These are phyloP conservation scores for Xiphorhynchus erythropygius DNA, from an alignment of 2,797 vertebrate genomes.

Conservation along the genomic window DNA sequence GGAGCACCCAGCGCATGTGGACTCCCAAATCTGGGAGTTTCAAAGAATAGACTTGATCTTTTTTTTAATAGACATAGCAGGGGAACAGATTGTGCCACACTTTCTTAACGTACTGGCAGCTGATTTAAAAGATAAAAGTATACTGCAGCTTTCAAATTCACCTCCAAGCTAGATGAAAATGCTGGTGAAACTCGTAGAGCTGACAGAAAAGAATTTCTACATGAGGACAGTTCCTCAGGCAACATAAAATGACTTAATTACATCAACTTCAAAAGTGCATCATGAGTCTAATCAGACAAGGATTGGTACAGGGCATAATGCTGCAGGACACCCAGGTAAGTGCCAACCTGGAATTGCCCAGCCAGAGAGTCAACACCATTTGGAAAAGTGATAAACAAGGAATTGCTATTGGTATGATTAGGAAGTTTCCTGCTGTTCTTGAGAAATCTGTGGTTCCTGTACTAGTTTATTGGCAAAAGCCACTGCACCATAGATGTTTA, in stretches of 20 bases:
- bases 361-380: background rate
- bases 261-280: background rate
- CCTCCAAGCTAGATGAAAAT: background rate
- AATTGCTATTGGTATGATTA: background rate
- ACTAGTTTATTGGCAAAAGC: background rate
- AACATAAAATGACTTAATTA: background rate
- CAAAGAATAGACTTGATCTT: background rate
- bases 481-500: background rate
- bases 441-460: background rate
- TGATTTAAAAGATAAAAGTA: background rate
- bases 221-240: background rate
- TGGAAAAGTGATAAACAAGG: background rate
- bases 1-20: background rate
- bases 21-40: background rate
- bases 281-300: background rate
- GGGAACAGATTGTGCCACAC: background rate
- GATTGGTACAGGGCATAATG: background rate
- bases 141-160: background rate
- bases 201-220: background rate
- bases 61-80: background rate
- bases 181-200: background rate
- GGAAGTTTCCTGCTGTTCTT: background rate
- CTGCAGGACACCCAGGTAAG: background rate
- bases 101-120: background rate
- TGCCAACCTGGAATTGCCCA: background rate